Evolutionary conservation across 2,888 invertebrate genomes (phyloP).

Genomic region (Agrotis clavis): DNA sequence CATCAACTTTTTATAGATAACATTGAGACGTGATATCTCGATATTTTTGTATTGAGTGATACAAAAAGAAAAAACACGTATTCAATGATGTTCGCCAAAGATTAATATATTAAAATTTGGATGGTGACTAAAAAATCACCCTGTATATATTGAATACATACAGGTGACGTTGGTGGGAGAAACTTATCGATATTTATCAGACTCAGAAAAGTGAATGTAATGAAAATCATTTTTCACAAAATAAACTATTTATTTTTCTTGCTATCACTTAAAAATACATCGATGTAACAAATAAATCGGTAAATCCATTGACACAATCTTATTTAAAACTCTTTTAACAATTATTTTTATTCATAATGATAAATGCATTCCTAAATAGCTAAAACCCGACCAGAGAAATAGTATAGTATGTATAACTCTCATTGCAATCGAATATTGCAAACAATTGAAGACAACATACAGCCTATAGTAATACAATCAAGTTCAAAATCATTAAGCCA

Average conservation of each 20-base stretch:
- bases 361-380: constrained; percentile 82
- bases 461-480: constrained; percentile 26
- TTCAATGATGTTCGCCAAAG: no score
- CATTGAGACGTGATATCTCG: no score
- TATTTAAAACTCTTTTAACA: constrained; percentile 74
- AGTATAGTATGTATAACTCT: constrained; percentile 40
- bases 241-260: constrained; percentile 83
- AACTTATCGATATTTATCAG: not conserved
- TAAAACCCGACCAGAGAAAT: constrained; percentile 68
- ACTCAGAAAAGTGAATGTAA: not conserved
- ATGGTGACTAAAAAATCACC: no score
- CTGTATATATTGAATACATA: not conserved
- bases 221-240: constrained; percentile 73
- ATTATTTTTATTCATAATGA: constrained; percentile 78
- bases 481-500: constrained; percentile 26
- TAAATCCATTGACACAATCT: constrained; percentile 84
- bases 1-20: no score
- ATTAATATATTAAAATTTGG: no score
- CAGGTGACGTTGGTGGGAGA: not conserved
- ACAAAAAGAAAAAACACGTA: no score
- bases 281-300: constrained; percentile 86
- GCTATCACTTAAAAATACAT: constrained; percentile 85
- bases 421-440: constrained; percentile 48
- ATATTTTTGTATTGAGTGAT: no score
- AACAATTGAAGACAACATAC: constrained; percentile 33